Percentiles rank a stretch among this genome's conserved stretches.
Conservation (phyloP, 1,140 invertebrate species). For the Zaprionus kolodkinae region DNA sequence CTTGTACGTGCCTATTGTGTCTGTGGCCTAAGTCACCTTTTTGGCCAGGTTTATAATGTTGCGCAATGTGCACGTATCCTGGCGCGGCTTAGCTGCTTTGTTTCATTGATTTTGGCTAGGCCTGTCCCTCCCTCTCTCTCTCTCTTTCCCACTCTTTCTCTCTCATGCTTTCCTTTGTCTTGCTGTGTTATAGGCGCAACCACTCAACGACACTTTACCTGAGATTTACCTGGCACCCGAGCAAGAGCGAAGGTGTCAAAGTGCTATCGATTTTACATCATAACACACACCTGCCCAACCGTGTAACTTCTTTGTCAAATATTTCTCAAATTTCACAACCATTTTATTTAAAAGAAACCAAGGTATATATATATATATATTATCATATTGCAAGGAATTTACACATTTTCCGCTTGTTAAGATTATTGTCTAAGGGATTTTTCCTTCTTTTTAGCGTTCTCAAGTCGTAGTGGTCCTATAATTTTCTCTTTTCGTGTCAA, state of each 20-base stretch:
- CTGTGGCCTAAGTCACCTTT: conserved; percentile 25
- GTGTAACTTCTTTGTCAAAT: background rate
- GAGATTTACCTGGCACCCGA: conserved; percentile 19
- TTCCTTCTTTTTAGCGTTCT: background rate
- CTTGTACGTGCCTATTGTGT: conserved; percentile 68
- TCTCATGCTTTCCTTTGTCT: conserved; percentile 10
- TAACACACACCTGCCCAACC: background rate
- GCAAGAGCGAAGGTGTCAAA: conserved; percentile 1
- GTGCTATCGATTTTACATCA: conserved; percentile 33
- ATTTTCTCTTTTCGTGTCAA: conserved; percentile 7
- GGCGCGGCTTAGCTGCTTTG: conserved; percentile 51
- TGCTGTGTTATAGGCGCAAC: background rate
- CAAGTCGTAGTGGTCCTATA: background rate
- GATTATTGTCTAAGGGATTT: too few relatives aligned
- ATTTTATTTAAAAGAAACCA: background rate
- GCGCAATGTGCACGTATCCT: conserved; percentile 44
- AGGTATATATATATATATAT: background rate
- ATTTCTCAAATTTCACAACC: background rate
- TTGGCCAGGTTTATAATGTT: conserved; percentile 28
- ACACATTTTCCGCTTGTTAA: too few relatives aligned
- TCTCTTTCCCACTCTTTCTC: background rate
- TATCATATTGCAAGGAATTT: background rate
- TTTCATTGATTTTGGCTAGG: conserved; percentile 68
- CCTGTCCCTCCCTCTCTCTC: conserved; percentile 18
- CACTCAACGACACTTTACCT: conserved; percentile 31